Percentiles rank a stretch among this genome's conserved stretches.
Evolutionary conservation across 1,140 invertebrate species (phyloP).

Genomic region (Drosophila azteca): DNA sequence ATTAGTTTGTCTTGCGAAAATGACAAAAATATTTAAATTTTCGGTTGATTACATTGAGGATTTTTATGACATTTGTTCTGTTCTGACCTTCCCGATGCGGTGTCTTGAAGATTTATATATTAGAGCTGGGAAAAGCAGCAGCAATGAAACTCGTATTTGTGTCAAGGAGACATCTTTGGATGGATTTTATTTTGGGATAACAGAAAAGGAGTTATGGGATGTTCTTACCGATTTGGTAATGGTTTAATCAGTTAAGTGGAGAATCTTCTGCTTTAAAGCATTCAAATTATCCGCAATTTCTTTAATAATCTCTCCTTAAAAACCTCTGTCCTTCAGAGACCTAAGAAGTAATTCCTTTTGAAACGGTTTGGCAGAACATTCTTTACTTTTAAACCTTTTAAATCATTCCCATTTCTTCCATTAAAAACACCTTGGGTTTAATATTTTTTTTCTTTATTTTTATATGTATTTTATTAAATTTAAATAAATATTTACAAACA

Average conservation of each 20-base stretch:
- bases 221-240: constrained; percentile 23
- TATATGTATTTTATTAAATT: constrained; percentile 78
- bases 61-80: constrained; percentile 45
- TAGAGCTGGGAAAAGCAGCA: constrained; percentile 20
- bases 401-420: too few relatives aligned
- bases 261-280: background rate
- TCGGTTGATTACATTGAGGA: constrained; percentile 46
- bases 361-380: too few relatives aligned
- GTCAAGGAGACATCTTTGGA: constrained; percentile 28
- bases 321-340: too few relatives aligned
- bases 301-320: background rate
- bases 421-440: background rate
- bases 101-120: constrained; percentile 38
- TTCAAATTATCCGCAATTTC: background rate
- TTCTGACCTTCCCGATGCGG: constrained; percentile 47
- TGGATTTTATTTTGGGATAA: constrained; percentile 13
- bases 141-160: constrained; percentile 54
- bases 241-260: constrained; percentile 35
- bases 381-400: too few relatives aligned
- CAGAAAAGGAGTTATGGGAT: constrained; percentile 30
- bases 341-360: too few relatives aligned
- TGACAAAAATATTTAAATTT: constrained; percentile 74
- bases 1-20: constrained; percentile 49
- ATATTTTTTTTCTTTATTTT: constrained; percentile 49
- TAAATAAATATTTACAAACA: constrained; percentile 83